These are phyloP conservation scores for Erebia palarica DNA, from an alignment of 2,888 invertebrate genomes.

Conservation along the genomic window DNA sequence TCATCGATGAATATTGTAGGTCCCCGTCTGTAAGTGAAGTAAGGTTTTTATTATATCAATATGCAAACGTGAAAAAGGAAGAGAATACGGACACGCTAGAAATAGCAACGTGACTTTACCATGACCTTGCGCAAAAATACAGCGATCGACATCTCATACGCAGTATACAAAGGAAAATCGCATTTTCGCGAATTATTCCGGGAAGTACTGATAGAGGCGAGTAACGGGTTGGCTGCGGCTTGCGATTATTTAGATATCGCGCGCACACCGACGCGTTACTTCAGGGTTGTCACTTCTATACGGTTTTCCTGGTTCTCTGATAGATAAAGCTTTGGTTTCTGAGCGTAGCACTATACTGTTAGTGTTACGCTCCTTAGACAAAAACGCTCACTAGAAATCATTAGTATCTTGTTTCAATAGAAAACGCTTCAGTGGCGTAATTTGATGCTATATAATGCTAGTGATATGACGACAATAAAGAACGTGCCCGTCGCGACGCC, in stretches of 20 bases:
- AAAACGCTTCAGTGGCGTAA: too few species aligned
- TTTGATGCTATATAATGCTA: too few species aligned
- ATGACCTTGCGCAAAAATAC: slow-evolving; percentile 71
- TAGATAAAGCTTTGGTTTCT: neutral
- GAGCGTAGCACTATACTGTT: too few species aligned
- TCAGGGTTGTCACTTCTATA: slow-evolving; percentile 25
- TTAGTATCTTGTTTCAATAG: too few species aligned
- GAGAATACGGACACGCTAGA: slow-evolving; percentile 44
- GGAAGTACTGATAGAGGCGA: slow-evolving; percentile 76
- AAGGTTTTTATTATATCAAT: slow-evolving; percentile 31
- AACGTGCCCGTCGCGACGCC: too few species aligned
- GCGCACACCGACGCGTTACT: slow-evolving; percentile 24
- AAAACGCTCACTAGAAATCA: too few species aligned
- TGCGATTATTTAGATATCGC: slow-evolving; percentile 71
- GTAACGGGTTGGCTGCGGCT: slow-evolving; percentile 76
- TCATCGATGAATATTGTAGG: neutral
- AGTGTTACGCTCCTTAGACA: too few species aligned
- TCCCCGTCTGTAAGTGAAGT: slow-evolving; percentile 16
- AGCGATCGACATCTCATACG: slow-evolving; percentile 52
- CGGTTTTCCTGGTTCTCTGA: neutral
- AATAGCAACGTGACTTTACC: slow-evolving; percentile 65
- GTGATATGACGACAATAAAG: too few species aligned
- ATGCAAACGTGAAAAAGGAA: slow-evolving; percentile 37
- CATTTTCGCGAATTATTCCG: slow-evolving; percentile 76
- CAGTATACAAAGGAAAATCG: slow-evolving; percentile 63